A percentile compares a stretch with the other conserved stretches of the same genome.
phyloP scores from a whole-genome alignment of 2,797 vertebrate genomes.

The Crocodylus rhombifer region DNA sequence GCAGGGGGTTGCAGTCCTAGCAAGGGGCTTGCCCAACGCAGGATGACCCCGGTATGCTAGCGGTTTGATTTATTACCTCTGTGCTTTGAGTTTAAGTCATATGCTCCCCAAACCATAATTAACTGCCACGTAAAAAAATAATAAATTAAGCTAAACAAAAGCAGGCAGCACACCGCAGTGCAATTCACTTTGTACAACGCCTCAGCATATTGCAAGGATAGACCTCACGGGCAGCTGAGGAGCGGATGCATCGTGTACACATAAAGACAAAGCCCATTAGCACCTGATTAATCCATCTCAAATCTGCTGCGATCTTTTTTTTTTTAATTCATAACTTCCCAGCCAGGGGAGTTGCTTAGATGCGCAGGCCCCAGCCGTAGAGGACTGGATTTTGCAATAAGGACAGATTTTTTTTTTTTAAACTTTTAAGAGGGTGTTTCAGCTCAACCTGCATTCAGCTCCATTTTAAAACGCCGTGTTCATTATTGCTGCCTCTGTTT shows the following conservation, averaged over 20 bases:
- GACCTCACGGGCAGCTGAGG: neutral
- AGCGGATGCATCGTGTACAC: no score
- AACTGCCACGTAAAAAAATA: neutral
- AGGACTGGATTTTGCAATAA: neutral
- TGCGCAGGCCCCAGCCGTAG: neutral
- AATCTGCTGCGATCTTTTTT: slow-evolving; percentile 4
- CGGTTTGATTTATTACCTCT: neutral
- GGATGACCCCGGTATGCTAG: neutral
- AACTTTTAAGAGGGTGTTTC: neutral
- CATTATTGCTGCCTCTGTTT: slow-evolving; percentile 14
- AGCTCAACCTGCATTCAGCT: neutral
- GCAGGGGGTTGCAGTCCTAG: accelerated
- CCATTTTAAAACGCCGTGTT: neutral
- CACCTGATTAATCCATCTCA: neutral
- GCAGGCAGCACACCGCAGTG: accelerated
- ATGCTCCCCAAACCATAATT: slow-evolving; percentile 7
- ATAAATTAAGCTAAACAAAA: neutral
- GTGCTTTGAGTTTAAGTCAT: neutral
- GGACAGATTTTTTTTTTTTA: neutral
- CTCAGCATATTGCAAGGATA: neutral
- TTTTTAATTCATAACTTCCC: neutral
- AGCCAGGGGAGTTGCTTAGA: no score
- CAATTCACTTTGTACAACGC: neutral
- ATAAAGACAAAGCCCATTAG: neutral
- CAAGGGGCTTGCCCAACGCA: neutral